phyloP scores from a whole-genome alignment of 2,797 vertebrate genomes.

The Leuciscus waleckii region DNA sequence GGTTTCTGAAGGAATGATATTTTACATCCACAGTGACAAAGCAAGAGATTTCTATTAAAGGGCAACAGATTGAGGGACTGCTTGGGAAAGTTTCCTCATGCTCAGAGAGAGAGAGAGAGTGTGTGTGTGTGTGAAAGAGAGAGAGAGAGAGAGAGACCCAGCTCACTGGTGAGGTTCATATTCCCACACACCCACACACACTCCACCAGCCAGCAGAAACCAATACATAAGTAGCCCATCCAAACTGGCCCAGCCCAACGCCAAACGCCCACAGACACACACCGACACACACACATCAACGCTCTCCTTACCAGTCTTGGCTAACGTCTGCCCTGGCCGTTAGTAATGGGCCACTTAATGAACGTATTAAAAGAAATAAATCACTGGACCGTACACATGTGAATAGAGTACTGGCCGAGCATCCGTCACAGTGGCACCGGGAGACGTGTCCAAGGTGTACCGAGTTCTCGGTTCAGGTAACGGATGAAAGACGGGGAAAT shows the following conservation, averaged over 20 bases:
- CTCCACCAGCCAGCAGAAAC: constrained; percentile 70
- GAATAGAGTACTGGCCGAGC: constrained; percentile 21
- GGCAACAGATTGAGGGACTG: constrained; percentile 48
- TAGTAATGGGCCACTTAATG: constrained; percentile 41
- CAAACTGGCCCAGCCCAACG: constrained; percentile 65
- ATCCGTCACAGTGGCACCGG: constrained; percentile 8
- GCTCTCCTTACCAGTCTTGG: constrained; percentile 22
- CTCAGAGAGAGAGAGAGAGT: constrained; percentile 24
- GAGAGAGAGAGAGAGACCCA: constrained; percentile 18
- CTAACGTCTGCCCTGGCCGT: constrained; percentile 15
- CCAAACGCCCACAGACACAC: constrained; percentile 65
- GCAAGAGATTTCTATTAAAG: constrained; percentile 48
- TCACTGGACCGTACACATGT: background rate
- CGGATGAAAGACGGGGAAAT: constrained; percentile 8
- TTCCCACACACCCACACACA: constrained; percentile 65
- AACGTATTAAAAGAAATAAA: constrained; percentile 43
- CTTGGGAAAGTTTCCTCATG: constrained; percentile 54
- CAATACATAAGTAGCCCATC: constrained; percentile 61
- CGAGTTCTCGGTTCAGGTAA: constrained; percentile 29
- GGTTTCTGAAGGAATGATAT: constrained; percentile 51
- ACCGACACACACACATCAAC: background rate
- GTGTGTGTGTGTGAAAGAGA: background rate
- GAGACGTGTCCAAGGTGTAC: background rate
- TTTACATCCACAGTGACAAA: constrained; percentile 45
- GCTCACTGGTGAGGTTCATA: constrained; percentile 65